A percentile compares a stretch with the other conserved stretches of the same genome.
These are phyloP conservation scores for Rostratula benghalensis DNA, from an alignment of 2,113 vertebrate species.

Conservation along the genomic window DNA sequence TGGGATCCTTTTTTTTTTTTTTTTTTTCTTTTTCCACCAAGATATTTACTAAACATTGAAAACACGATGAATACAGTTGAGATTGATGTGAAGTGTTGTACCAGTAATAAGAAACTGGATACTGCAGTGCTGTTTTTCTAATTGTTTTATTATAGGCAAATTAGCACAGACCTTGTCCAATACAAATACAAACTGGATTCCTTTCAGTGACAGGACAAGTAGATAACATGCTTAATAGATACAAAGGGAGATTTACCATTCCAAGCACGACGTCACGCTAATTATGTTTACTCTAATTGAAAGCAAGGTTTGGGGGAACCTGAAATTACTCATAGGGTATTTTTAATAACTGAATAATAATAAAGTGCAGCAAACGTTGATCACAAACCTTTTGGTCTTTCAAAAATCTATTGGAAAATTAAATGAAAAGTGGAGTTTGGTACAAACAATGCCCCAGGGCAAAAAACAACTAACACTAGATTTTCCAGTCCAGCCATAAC, in stretches of 20 bases:
- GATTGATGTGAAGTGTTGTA: slow-evolving; percentile 34
- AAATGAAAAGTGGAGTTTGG: slow-evolving; percentile 80
- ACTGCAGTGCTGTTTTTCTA: slow-evolving; percentile 41
- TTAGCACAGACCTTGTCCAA: slow-evolving; percentile 62
- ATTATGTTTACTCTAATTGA: slow-evolving; percentile 87
- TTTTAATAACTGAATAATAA: slow-evolving; percentile 69
- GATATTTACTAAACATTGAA: slow-evolving; percentile 24
- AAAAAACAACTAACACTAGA: slow-evolving; percentile 80
- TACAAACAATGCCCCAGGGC: slow-evolving; percentile 79
- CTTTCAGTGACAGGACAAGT: slow-evolving; percentile 71
- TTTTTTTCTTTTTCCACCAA: neutral
- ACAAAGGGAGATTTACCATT: slow-evolving; percentile 79
- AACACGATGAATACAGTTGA: slow-evolving; percentile 34
- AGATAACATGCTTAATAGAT: slow-evolving; percentile 79
- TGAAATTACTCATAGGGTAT: slow-evolving; percentile 78
- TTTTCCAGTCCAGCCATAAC: slow-evolving; percentile 82
- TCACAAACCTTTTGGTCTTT: slow-evolving; percentile 77
- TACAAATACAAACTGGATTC: slow-evolving; percentile 68
- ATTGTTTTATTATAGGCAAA: slow-evolving; percentile 61
- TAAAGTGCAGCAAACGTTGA: slow-evolving; percentile 77
- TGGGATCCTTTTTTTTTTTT: neutral
- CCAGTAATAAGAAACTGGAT: slow-evolving; percentile 21
- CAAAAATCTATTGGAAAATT: slow-evolving; percentile 77
- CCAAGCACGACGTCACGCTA: slow-evolving; percentile 78
- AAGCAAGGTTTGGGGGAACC: slow-evolving; percentile 79